Evolutionary conservation across 2,113 vertebrate species (phyloP), one percentile per base, ranked within the genome.

Genomic region (Tupaia tana): DNA sequence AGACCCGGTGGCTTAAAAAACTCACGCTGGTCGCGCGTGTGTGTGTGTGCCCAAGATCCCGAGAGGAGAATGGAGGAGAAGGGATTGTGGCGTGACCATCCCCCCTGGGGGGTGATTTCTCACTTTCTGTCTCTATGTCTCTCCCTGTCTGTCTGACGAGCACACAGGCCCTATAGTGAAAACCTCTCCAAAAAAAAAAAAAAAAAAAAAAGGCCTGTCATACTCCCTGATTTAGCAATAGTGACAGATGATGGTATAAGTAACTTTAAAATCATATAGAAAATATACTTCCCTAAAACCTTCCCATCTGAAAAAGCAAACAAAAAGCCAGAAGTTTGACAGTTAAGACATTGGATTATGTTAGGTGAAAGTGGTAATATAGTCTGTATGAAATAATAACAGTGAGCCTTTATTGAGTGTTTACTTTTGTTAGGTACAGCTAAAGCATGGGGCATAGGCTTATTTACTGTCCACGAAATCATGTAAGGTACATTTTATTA

Each of bases 191-290:
- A 43, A 43, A 43, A 43, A 43, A 43, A 43, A 43, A 43, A 43
- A 43, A 43, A 43, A 43, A n/a, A n/a, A n/a, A 8, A 81, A 78
- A 4, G 34, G 43, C 20, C 67, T 66, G n/a, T 90, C 52, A 15
- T 58, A 81, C 77, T 83, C 79, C 34, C 74, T 87, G 73, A 90
- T 83, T 86, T 58, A 90, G 90, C 29, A 95, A 70, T 20, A 20
- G 6, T 63, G 52, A 43, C 13, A 58, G 79, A 52, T 80, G 74
- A 61, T 8, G 11, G 25, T 34, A 14, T 7, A 59, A 59, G 13
- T 25, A 54, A 70, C 14, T 93, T 92, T 71, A 54, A 71, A 85
- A 71, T 75, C 73, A 34, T 61, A 73, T 0, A 25, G 29, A 78
- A 24, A 96, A 85, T 14, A 34, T 22, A 69, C 61, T 73, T 19